Evolutionary conservation across 2,113 vertebrate genomes (phyloP), one percentile per base, ranked within the genome.

Genomic region (Xyliphius kryptos): DNA sequence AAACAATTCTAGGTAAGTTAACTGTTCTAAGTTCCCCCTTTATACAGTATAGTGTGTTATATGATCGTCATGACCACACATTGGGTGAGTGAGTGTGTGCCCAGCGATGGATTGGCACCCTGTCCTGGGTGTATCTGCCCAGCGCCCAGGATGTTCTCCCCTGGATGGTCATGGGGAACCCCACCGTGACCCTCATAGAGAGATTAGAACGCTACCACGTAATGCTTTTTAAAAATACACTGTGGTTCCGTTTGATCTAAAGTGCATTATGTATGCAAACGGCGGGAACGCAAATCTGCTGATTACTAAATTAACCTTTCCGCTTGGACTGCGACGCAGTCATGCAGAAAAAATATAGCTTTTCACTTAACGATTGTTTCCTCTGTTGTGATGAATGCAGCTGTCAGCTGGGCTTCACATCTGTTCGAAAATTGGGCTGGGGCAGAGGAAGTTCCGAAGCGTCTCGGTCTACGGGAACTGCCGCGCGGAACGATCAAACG

Each of bases 401-500:
- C 86, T 88, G 84, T 76, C 85, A 86, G 83, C 85, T 86, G 82
- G 43, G 20, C 22, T 9, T 57, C 73, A 77, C 84, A 86, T 85
- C 82, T 85, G 83, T 70, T 81, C 38, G 54, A 41, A 66, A 67
- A 71, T 2, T 55, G 48, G 52, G 11, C 55, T 9, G 63, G 26
- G 26, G 48, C 15, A 22, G 44, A 21, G 49, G 57, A 32, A 66
- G 43, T 43, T 59, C 1, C 1, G 47, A 26, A 14, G 56, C 26
- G 38, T 63, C 6, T 49, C 8, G 43, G 57, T 17, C 36, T 19
- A 50, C 9, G 21, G 26, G 56, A 41, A 61, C 48, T 44, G 37
- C 61, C 64, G 47, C 32, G 21, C 43, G 38, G 54, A 51, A 56
- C 51, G 11, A 69, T 66, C 40, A 54, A 48, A 69, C 17, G 17